These are phyloP conservation scores for Sporophila hypoxantha DNA, from an alignment of 2,113 vertebrate species.

Conservation along the genomic window DNA sequence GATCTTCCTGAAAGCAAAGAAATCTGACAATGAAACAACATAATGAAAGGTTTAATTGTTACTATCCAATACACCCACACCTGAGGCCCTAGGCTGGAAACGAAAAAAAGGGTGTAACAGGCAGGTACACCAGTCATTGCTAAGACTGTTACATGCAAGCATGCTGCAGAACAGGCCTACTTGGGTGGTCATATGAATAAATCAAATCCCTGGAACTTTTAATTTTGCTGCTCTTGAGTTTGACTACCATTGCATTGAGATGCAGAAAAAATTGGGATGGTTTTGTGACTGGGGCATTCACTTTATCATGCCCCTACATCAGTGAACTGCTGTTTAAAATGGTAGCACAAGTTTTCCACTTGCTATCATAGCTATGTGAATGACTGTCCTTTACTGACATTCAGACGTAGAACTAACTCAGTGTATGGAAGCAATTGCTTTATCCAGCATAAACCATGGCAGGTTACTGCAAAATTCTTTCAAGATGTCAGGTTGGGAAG, in stretches of 20 bases:
- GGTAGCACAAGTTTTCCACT: not conserved
- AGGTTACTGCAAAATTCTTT: slow-evolving; percentile 15
- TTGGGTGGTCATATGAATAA: not conserved
- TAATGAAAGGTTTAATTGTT: not conserved
- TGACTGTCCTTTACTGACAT: not conserved
- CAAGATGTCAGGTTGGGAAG: not conserved
- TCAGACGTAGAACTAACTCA: not conserved
- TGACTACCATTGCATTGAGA: not conserved
- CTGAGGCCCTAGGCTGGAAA: not conserved
- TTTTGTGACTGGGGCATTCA: not conserved
- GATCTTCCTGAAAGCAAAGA: not conserved
- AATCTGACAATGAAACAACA: not conserved
- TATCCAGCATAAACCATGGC: not conserved
- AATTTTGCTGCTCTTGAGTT: not conserved
- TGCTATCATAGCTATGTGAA: not conserved
- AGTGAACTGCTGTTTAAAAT: not conserved
- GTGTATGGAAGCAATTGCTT: not conserved
- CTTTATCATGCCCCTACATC: not conserved
- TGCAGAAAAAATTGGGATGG: not conserved
- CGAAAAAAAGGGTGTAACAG: not conserved
- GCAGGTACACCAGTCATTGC: not conserved
- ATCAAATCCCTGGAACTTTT: not conserved
- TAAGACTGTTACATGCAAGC: not conserved
- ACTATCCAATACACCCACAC: not conserved
- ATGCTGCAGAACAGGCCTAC: not conserved